These are phyloP conservation scores for Callinectes sapidus DNA, from an alignment of 2,888 invertebrate species.

Conservation along the genomic window DNA sequence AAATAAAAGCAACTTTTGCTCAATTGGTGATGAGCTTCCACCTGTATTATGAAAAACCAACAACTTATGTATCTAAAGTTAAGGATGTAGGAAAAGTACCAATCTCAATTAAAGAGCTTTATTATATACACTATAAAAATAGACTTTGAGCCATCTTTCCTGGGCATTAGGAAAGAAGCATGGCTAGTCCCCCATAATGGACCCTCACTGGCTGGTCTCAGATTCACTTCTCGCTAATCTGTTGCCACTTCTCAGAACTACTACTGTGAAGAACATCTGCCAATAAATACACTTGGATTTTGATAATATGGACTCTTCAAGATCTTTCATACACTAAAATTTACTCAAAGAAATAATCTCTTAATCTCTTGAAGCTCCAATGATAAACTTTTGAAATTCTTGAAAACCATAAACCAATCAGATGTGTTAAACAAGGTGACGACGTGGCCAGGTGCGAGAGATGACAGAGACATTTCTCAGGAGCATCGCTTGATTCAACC, in stretches of 20 bases:
- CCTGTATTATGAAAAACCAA: too few species aligned
- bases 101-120: not conserved
- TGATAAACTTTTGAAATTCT: not conserved
- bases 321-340: not conserved
- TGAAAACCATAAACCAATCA: not conserved
- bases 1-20: too few species aligned
- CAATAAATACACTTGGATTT: not conserved
- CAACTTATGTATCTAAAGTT: not conserved
- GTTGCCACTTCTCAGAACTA: conserved; percentile 2
- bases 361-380: not conserved
- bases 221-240: not conserved
- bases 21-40: too few species aligned
- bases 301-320: not conserved
- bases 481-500: not conserved
- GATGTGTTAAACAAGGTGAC: not conserved
- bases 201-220: conserved; percentile 3
- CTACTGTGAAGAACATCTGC: not conserved
- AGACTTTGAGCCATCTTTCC: conserved; percentile 2
- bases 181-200: not conserved
- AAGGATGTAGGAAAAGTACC: not conserved
- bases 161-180: not conserved
- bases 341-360: not conserved
- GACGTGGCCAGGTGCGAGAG: conserved; percentile 5
- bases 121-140: conserved; percentile 21
- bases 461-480: not conserved